These are phyloP conservation scores for Cirrhinus molitorella DNA, from an alignment of 2,797 vertebrate species.

Conservation along the genomic window DNA sequence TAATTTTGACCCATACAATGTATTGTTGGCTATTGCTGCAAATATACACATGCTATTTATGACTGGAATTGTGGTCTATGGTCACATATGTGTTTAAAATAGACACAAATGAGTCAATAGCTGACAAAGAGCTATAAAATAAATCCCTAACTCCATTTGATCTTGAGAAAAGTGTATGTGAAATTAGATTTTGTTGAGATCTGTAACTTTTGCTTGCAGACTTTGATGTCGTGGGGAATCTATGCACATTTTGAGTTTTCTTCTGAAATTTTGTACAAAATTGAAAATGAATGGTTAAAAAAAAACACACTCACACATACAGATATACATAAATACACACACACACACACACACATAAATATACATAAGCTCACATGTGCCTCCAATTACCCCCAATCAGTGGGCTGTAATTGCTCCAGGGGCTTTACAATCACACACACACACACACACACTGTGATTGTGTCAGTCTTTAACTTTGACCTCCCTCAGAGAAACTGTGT, in stretches of 20 bases:
- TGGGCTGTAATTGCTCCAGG: conserved; percentile 75
- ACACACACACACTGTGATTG: conserved; percentile 3
- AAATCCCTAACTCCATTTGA: not conserved
- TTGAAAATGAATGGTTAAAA: not conserved
- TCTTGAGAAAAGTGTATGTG: not conserved
- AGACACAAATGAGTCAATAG: no score
- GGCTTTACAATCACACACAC: conserved; percentile 45
- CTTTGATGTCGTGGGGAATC: not conserved
- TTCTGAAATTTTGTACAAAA: conserved; percentile 11
- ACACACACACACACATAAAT: conserved; percentile 57
- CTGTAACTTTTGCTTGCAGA: not conserved
- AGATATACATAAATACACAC: conserved; percentile 56
- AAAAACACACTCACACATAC: conserved; percentile 11
- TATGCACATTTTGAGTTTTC: not conserved
- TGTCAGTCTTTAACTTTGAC: conserved; percentile 60
- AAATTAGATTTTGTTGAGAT: not conserved
- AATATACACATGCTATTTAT: no score
- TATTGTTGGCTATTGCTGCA: no score
- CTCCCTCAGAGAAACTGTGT: not conserved
- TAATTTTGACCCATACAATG: no score
- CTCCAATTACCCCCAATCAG: conserved; percentile 80
- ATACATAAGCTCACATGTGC: conserved; percentile 74
- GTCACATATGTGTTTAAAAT: no score
- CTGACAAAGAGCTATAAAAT: not conserved
- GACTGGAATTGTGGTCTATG: no score